phyloP scores from a whole-genome alignment of 2,888 invertebrate genomes.

The Aromia moschata region DNA sequence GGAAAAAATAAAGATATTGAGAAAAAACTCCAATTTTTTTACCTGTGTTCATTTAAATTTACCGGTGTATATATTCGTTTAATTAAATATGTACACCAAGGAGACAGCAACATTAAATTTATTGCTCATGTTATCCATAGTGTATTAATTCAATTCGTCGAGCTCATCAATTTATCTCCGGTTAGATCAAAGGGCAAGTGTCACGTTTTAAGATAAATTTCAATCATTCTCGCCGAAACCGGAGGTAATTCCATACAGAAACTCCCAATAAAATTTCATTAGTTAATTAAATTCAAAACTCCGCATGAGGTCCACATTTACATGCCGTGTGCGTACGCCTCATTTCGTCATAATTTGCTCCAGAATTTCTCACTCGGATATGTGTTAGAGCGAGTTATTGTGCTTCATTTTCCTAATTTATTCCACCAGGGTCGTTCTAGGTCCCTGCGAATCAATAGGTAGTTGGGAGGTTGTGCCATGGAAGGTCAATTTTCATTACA shows the following conservation, averaged over 20 bases:
- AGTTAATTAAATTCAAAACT: conserved; percentile 5
- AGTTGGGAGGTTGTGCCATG: no score
- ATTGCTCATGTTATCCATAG: no score
- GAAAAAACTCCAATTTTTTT: no score
- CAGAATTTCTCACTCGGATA: conserved; percentile 14
- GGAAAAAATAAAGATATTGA: no score
- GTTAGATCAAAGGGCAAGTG: not conserved
- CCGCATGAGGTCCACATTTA: not conserved
- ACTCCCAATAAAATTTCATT: conserved; percentile 9
- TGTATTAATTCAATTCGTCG: not conserved
- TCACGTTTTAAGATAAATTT: not conserved
- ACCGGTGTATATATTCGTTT: no score
- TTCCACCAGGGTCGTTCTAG: no score
- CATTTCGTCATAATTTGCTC: conserved; percentile 15
- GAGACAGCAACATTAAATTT: no score
- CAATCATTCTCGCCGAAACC: conserved; percentile 3
- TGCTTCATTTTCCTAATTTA: conserved; percentile 40
- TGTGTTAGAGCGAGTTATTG: conserved; percentile 30
- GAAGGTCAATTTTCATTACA: no score
- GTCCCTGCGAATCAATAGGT: no score
- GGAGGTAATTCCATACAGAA: not conserved
- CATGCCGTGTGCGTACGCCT: not conserved
- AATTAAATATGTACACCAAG: no score
- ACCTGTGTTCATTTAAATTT: no score
- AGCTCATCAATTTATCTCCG: not conserved